Evolutionary conservation across 2,113 vertebrate genomes (phyloP).

Genomic region (Phylloscopus trochiloides): DNA sequence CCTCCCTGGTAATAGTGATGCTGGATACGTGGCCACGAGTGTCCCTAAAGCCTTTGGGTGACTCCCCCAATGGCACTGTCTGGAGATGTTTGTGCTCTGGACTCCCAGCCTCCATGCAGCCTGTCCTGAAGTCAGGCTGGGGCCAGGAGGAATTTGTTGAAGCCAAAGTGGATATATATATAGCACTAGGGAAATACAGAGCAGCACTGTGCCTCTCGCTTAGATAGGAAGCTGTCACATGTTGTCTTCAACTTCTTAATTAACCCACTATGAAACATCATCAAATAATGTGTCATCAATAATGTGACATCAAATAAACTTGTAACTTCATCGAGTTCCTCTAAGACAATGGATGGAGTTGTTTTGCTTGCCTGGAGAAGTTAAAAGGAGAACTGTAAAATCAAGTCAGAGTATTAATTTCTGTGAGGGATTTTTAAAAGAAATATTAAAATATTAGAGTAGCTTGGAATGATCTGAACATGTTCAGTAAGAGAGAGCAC

Average conservation of each 20-base stretch:
- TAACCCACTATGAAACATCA: background rate
- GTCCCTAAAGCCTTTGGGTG: background rate
- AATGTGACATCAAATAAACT: background rate
- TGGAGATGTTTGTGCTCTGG: background rate
- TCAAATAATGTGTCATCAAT: background rate
- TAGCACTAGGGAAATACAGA: background rate
- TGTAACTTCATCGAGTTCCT: background rate
- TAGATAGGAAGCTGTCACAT: background rate
- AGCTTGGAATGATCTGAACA: background rate
- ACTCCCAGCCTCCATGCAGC: background rate
- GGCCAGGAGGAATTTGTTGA: fast-evolving
- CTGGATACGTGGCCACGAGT: background rate
- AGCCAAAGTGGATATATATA: background rate
- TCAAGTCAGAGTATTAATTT: background rate
- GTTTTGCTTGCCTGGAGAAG: background rate
- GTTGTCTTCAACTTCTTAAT: background rate
- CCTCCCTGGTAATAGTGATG: background rate
- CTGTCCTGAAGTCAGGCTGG: background rate
- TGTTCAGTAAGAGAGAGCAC: background rate
- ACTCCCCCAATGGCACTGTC: background rate
- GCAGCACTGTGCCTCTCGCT: background rate
- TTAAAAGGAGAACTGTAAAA: background rate
- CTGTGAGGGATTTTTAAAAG: background rate
- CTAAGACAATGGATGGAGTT: background rate
- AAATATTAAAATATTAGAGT: background rate